Conservation (phyloP, 2,113 vertebrate species). For the Ceuthmochares aereus region DNA sequence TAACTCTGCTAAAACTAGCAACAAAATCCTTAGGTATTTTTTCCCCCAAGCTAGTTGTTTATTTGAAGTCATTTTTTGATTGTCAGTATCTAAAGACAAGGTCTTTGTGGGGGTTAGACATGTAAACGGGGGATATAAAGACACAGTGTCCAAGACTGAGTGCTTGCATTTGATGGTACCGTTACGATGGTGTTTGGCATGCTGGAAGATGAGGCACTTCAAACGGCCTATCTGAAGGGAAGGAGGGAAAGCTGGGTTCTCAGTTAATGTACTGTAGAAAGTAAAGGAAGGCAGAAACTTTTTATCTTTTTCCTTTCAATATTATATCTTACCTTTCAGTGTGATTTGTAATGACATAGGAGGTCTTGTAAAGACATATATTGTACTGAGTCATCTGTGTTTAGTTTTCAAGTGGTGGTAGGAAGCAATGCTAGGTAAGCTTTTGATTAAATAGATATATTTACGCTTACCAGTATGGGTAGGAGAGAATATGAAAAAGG, state of each 20-base stretch:
- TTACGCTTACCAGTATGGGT: not conserved
- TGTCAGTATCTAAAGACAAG: not conserved
- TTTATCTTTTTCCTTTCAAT: not conserved
- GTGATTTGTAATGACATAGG: not conserved
- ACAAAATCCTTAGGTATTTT: not conserved
- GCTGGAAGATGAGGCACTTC: not conserved
- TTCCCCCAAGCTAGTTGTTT: not conserved
- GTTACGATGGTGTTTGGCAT: not conserved
- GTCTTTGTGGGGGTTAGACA: not conserved
- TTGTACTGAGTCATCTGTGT: not conserved
- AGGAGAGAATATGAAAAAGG: not conserved
- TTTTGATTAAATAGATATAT: not conserved
- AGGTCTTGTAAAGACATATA: not conserved
- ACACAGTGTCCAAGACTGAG: not conserved
- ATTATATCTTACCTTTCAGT: not conserved
- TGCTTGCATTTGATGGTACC: accelerated
- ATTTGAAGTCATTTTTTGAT: not conserved
- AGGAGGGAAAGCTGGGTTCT: not conserved
- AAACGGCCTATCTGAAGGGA: not conserved
- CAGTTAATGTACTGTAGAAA: not conserved
- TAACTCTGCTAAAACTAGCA: not conserved
- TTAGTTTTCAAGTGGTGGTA: not conserved
- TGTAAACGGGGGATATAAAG: not conserved
- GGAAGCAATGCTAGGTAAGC: not conserved
- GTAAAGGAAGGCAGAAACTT: not conserved